A percentile compares a stretch with the other conserved stretches of the same genome.
Evolutionary conservation across 2,113 vertebrate genomes (phyloP).

Genomic region (Nasalis larvatus): DNA sequence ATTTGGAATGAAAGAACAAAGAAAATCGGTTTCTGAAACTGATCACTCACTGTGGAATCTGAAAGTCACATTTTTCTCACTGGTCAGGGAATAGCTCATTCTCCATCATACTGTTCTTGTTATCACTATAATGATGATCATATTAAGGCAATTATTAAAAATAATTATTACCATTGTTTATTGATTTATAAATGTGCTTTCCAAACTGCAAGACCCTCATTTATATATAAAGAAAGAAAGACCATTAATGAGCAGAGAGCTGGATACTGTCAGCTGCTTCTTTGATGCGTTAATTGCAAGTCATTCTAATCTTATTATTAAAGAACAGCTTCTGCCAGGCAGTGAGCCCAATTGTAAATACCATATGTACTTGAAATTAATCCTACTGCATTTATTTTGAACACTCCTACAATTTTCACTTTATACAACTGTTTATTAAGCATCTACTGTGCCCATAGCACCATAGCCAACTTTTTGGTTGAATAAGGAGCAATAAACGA

Average conservation of each 20-base stretch:
- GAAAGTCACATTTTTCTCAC: background rate
- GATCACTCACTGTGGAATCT: background rate
- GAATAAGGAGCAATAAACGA: background rate
- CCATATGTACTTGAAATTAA: background rate
- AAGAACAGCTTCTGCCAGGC: conserved; percentile 1
- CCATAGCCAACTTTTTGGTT: background rate
- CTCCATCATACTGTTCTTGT: background rate
- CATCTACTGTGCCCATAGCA: background rate
- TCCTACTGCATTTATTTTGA: background rate
- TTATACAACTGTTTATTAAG: background rate
- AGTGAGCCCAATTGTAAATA: background rate
- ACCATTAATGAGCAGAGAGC: conserved; percentile 3
- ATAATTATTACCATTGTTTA: background rate
- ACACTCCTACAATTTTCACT: background rate
- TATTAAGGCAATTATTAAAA: conserved; percentile 15
- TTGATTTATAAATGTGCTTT: background rate
- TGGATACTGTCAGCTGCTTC: conserved; percentile 18
- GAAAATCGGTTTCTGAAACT: background rate
- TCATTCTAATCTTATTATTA: conserved; percentile 47
- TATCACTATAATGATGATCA: background rate
- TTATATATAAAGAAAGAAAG: conserved; percentile 3
- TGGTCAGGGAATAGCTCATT: background rate
- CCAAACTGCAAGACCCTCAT: background rate
- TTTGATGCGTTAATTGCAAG: conserved; percentile 51
- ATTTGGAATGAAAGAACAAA: background rate